These are phyloP conservation scores for Eulemur rufifrons DNA, from an alignment of 2,113 vertebrate species.

Conservation along the genomic window DNA sequence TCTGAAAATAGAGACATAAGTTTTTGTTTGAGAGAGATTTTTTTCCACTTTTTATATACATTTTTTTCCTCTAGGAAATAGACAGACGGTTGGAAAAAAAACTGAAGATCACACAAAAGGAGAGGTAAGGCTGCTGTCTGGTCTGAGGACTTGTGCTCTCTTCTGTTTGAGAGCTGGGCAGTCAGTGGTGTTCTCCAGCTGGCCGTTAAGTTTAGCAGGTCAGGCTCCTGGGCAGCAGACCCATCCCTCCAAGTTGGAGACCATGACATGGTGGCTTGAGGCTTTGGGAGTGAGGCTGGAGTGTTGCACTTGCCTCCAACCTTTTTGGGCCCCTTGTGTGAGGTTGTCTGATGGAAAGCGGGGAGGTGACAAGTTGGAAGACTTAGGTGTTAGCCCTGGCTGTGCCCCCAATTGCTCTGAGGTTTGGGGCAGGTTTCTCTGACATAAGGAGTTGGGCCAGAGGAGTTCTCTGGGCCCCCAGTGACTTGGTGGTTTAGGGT, in stretches of 20 bases:
- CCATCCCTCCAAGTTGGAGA: not conserved
- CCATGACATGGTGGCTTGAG: not conserved
- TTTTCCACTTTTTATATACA: constrained; percentile 81
- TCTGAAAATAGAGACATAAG: constrained; percentile 59
- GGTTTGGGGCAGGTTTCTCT: not conserved
- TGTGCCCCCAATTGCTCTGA: not conserved
- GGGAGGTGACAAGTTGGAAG: not conserved
- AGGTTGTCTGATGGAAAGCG: not conserved
- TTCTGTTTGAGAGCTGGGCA: constrained; percentile 48
- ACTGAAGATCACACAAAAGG: constrained; percentile 94
- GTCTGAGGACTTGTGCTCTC: constrained; percentile 11
- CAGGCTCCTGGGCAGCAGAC: constrained; percentile 39
- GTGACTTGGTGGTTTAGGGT: not conserved
- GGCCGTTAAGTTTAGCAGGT: constrained; percentile 10
- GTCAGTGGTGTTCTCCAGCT: constrained; percentile 30
- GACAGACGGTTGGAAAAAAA: constrained; percentile 97
- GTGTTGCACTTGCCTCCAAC: not conserved
- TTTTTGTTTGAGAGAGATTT: constrained; percentile 77
- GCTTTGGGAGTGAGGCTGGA: not conserved
- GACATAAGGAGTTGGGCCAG: not conserved
- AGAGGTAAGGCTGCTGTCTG: constrained; percentile 88
- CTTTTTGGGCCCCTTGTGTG: not conserved
- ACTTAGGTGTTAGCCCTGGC: not conserved
- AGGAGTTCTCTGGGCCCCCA: not conserved
- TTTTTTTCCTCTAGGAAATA: constrained; percentile 91